These are phyloP conservation scores for Podarcis cretensis DNA, from an alignment of 2,113 vertebrate species.

Conservation along the genomic window DNA sequence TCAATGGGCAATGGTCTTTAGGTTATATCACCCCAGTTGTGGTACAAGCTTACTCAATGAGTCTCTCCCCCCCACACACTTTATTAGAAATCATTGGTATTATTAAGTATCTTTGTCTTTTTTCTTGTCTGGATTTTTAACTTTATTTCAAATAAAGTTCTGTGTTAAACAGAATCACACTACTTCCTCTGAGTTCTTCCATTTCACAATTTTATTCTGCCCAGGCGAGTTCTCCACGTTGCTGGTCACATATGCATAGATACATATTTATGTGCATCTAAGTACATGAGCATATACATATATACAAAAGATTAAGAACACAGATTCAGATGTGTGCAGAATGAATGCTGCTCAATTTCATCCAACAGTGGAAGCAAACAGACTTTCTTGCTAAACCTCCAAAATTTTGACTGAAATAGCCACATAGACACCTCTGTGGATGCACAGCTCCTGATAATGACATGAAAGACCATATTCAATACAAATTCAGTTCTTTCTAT, in stretches of 20 bases:
- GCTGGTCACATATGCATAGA: background rate
- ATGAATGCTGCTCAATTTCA: background rate
- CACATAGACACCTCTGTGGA: background rate
- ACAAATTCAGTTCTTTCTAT: background rate
- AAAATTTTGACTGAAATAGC: background rate
- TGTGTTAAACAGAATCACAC: background rate
- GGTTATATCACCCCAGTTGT: background rate
- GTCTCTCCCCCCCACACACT: no score
- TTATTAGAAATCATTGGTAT: background rate
- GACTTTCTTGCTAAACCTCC: background rate
- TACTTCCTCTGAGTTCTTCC: background rate
- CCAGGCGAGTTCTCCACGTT: background rate
- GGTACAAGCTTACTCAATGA: background rate
- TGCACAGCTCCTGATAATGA: background rate
- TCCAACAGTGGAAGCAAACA: background rate
- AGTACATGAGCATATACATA: background rate
- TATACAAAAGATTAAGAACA: background rate
- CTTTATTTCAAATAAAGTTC: background rate
- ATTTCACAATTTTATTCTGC: background rate
- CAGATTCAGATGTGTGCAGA: background rate
- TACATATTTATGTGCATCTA: background rate
- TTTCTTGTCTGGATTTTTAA: background rate
- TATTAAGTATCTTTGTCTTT: background rate
- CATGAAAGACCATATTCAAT: background rate
- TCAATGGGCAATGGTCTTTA: background rate